A percentile compares a stretch with the other conserved stretches of the same genome.
These are phyloP conservation scores for Bolinopsis microptera DNA, from an alignment of 37 sponge, comb jelly and placozoan genomes.

Conservation along the genomic window DNA sequence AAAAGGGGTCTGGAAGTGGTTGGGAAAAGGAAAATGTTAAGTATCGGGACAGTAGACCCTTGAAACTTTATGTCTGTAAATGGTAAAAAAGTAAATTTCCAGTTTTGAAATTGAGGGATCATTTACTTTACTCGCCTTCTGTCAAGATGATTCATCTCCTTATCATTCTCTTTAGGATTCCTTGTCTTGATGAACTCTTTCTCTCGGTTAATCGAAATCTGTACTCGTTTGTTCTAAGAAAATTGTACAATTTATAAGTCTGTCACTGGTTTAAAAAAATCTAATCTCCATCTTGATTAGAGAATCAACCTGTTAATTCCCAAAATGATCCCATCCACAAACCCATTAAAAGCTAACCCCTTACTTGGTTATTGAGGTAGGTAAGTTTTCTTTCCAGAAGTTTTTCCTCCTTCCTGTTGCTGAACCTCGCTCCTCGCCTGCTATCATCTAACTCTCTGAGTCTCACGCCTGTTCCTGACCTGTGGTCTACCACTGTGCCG, in stretches of 20 bases:
- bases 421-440: constrained; percentile 55
- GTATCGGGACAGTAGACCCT: too few relatives aligned
- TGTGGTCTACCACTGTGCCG: background rate
- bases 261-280: too few relatives aligned
- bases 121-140: constrained; percentile 38
- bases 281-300: too few relatives aligned
- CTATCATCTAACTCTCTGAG: constrained; percentile 43
- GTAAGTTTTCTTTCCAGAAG: constrained; percentile 43
- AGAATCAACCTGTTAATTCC: too few relatives aligned
- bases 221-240: constrained; percentile 50
- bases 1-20: too few relatives aligned
- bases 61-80: too few relatives aligned
- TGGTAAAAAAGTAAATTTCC: too few relatives aligned
- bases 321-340: too few relatives aligned
- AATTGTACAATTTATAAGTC: background rate
- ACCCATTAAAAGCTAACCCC: too few relatives aligned
- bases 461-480: background rate
- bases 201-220: constrained; percentile 42
- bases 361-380: constrained; percentile 27
- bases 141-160: constrained; percentile 63
- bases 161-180: constrained; percentile 5
- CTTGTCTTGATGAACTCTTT: constrained; percentile 58
- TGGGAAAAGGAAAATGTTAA: background rate
- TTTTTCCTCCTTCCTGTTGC: constrained; percentile 60
- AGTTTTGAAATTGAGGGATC: too few relatives aligned